Evolutionary conservation across 2,888 invertebrate genomes (phyloP).

Genomic region (Phymatocera aterrima): DNA sequence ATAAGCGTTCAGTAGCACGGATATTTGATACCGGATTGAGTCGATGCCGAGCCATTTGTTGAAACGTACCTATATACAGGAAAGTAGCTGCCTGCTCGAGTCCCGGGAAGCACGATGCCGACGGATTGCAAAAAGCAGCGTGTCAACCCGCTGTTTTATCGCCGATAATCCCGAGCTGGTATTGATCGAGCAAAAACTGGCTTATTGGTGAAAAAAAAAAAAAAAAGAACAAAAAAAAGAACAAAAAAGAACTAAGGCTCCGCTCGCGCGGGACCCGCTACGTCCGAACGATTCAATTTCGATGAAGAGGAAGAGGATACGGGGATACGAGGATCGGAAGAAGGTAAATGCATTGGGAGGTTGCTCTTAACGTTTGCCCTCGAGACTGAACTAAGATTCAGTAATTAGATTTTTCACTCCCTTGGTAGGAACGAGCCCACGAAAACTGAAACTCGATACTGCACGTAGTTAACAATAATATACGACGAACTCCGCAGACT

Average conservation of each 20-base stretch:
- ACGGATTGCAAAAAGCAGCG: constrained; percentile 36
- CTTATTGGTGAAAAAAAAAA: constrained; percentile 39
- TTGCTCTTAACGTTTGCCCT: background rate
- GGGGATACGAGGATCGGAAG: background rate
- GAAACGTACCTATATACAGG: background rate
- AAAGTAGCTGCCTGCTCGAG: background rate
- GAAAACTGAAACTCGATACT: background rate
- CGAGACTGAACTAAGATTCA: background rate
- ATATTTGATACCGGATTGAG: background rate
- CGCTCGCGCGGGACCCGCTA: background rate
- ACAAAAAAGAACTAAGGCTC: too few species aligned
- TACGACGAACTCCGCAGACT: background rate
- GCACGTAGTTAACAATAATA: background rate
- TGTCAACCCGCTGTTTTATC: constrained; percentile 42
- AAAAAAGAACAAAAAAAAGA: too few species aligned
- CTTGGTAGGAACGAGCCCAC: background rate
- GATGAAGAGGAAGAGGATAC: background rate
- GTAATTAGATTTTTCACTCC: background rate
- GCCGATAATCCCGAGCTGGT: constrained; percentile 36
- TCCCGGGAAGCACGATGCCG: constrained; percentile 25
- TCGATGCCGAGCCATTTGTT: constrained; percentile 6
- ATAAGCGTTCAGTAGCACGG: background rate
- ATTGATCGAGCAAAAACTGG: constrained; percentile 43
- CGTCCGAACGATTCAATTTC: constrained; percentile 39
- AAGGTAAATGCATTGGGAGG: background rate